phyloP scores from a whole-genome alignment of 2,113 vertebrate genomes.

The Pelecanus crispus region DNA sequence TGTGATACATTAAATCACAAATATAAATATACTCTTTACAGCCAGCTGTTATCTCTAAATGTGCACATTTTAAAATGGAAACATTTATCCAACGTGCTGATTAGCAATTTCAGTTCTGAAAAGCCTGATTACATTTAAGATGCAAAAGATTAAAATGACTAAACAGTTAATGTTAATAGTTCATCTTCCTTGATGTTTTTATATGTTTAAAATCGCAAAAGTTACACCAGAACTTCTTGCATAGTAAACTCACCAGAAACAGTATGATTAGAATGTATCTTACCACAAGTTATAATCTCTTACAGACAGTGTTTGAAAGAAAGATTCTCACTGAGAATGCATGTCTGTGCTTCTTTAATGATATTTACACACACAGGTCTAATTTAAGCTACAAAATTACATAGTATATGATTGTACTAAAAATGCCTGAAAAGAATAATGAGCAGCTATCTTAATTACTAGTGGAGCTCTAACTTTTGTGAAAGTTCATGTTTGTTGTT shows the following conservation, averaged over 20 bases:
- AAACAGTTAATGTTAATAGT: conserved; percentile 72
- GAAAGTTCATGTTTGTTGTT: conserved; percentile 35
- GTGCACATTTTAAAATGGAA: conserved; percentile 67
- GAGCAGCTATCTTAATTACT: conserved; percentile 20
- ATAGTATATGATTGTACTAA: conserved; percentile 5
- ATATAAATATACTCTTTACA: conserved; percentile 76
- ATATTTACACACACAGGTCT: neutral
- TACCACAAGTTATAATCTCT: neutral
- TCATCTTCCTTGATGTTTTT: conserved; percentile 71
- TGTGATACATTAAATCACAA: conserved; percentile 75
- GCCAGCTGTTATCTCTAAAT: conserved; percentile 70
- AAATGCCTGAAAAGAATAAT: conserved; percentile 8
- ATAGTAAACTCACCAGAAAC: conserved; percentile 10
- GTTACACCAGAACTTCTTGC: conserved; percentile 22
- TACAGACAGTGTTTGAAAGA: neutral
- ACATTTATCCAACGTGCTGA: conserved; percentile 70
- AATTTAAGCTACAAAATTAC: conserved; percentile 1
- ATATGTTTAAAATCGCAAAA: conserved; percentile 56
- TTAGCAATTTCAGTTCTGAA: conserved; percentile 75
- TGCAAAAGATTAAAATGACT: conserved; percentile 75
- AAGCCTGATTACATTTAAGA: conserved; percentile 71
- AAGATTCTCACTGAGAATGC: neutral
- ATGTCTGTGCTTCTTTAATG: neutral
- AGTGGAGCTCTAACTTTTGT: conserved; percentile 32
- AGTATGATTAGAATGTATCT: neutral